Percentiles rank a stretch among this genome's conserved stretches.
phyloP scores from a whole-genome alignment of 1,140 invertebrate species.

The Hyphantria cunea region DNA sequence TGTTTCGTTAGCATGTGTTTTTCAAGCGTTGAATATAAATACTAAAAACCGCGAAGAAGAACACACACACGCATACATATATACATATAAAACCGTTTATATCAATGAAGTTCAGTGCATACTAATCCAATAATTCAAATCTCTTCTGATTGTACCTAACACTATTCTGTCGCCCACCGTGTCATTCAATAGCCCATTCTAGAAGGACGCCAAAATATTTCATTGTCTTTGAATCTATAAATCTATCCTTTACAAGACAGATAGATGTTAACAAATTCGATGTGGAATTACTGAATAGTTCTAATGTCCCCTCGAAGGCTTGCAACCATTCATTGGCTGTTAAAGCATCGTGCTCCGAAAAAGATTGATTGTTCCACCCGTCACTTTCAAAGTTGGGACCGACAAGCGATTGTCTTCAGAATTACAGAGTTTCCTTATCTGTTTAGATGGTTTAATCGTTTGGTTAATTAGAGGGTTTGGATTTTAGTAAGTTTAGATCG shows the following conservation, averaged over 20 bases:
- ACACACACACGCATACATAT: too few species aligned
- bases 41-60: too few species aligned
- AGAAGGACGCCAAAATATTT: slow-evolving; percentile 7
- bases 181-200: too few species aligned
- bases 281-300: slow-evolving; percentile 31
- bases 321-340: slow-evolving; percentile 18
- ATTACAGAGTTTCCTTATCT: slow-evolving; percentile 8
- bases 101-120: too few species aligned
- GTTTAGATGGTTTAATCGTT: slow-evolving; percentile 16
- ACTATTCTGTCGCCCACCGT: too few species aligned
- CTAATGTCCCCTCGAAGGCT: slow-evolving; percentile 17
- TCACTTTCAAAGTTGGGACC: slow-evolving; percentile 18
- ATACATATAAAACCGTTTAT: too few species aligned
- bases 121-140: too few species aligned
- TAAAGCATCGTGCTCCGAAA: slow-evolving; percentile 15
- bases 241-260: slow-evolving; percentile 24
- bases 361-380: slow-evolving; percentile 26
- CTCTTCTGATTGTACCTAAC: too few species aligned
- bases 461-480: slow-evolving; percentile 6
- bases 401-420: slow-evolving; percentile 26
- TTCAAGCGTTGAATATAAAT: too few species aligned
- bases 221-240: slow-evolving; percentile 19
- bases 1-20: too few species aligned
- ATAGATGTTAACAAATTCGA: slow-evolving; percentile 30
- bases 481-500: not conserved